Base-by-base conservation (phyloP, 2,113 vertebrate genomes). In the Neopipo cinnamomea region DNA sequence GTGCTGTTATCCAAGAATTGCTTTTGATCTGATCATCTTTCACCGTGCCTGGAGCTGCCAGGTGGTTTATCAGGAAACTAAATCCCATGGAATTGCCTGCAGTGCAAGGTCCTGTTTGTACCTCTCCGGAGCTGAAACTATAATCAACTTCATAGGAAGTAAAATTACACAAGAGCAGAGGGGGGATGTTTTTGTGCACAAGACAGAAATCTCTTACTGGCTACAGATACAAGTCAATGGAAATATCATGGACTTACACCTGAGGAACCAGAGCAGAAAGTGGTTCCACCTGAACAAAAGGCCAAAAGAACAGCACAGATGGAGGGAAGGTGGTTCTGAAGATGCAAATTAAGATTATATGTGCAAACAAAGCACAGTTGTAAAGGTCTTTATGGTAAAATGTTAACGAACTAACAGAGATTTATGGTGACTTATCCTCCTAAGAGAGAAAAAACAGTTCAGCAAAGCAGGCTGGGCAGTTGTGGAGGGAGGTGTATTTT, bases 401-500 rank as follows among this genome's bases (percentile, higher is more conserved):
- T 19, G 42, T n/a, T 74, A 63, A 66, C 19, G 61, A 61, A 18
- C 46, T 21, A 24, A 31, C 41, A 79, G 37, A 81, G 83, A 33
- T 91, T 93, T 53, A 15, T 15, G 19, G n/a, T 59, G 44, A 31
- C 16, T 94, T 85, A 37, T 76, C 28, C n/a, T 76, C 59, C 59
- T 61, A 6, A 44, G 41, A 46, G 35, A 67, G 55, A 49, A 52
- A 67, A 47, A 80, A 24, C n/a, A 37, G 58, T 53, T 59, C n/a
- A 46, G 92, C 91, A 56, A 35, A 65, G 56, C 35, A 70, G 31
- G 12, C 12, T n/a, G 46, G 76, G 73, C 62, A 89, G 88, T 27
- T 81, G 65, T 8, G 21, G 70, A 85, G 58, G 78, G 93, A 90
- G 76, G 84, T 84, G 24, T 28, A 31, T 44, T 93, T 76, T 86